Percentiles rank a stretch among this genome's conserved stretches.
Evolutionary conservation across 2,797 vertebrate genomes (phyloP).

Genomic region (Dallia pectoralis): DNA sequence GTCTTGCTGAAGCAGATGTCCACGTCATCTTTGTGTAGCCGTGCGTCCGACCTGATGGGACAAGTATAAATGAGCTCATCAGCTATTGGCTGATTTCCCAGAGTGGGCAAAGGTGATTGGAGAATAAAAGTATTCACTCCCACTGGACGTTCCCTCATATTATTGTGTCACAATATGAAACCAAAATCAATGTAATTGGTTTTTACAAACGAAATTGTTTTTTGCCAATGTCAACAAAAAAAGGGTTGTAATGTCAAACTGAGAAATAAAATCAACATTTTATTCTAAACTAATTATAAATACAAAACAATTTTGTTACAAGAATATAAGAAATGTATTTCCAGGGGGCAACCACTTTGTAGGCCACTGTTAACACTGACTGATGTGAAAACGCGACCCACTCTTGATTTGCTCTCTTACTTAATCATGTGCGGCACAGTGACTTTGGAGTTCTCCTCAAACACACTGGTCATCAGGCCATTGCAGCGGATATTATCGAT

Average conservation of each 20-base stretch:
- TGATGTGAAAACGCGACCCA: not conserved
- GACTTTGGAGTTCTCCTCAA: conserved; percentile 90
- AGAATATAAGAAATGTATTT: too few relatives aligned
- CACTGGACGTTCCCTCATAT: too few relatives aligned
- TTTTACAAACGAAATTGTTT: too few relatives aligned
- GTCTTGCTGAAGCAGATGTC: conserved; percentile 90
- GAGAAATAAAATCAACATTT: too few relatives aligned
- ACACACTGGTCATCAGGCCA: conserved; percentile 87
- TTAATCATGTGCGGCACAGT: conserved; percentile 89
- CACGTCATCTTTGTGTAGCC: conserved; percentile 83
- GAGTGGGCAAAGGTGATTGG: not conserved
- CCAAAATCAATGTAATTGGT: too few relatives aligned
- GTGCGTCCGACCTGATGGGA: conserved; percentile 77
- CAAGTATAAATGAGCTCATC: not conserved
- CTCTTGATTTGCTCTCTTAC: conserved; percentile 66
- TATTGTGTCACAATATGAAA: too few relatives aligned
- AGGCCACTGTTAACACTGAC: not conserved
- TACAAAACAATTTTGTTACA: too few relatives aligned
- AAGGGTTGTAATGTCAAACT: too few relatives aligned
- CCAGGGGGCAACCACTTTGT: too few relatives aligned
- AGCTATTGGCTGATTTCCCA: not conserved
- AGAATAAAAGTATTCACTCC: not conserved
- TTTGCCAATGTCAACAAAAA: too few relatives aligned
- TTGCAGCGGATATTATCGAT: conserved; percentile 90
- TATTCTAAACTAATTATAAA: too few relatives aligned